Percentiles rank a stretch among this genome's conserved stretches.
Conservation (phyloP, 2,797 vertebrate species). For the Rhyacichthys aspro region DNA sequence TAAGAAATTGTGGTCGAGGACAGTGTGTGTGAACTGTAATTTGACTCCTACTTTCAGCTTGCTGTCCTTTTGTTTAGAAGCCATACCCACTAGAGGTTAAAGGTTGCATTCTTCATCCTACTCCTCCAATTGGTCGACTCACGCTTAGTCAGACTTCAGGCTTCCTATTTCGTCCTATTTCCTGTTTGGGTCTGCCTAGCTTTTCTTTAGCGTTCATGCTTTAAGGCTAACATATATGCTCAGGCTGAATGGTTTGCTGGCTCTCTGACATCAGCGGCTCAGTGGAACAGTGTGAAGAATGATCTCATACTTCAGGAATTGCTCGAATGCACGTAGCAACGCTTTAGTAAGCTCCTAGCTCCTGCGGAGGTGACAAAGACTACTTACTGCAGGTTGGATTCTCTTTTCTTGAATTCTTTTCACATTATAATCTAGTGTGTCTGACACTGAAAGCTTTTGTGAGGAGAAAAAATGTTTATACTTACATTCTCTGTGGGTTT, state of each 20-base stretch:
- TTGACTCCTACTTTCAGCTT: conserved; percentile 78
- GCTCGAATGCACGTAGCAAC: conserved; percentile 29
- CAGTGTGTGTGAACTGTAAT: conserved; percentile 59
- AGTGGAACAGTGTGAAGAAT: conserved; percentile 44
- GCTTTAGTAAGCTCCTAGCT: conserved; percentile 26
- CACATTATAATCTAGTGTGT: background rate
- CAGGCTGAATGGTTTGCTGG: conserved; percentile 9
- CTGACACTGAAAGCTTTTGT: background rate
- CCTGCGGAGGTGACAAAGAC: conserved; percentile 25
- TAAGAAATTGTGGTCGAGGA: background rate
- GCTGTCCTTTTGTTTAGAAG: conserved; percentile 52
- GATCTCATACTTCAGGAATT: conserved; percentile 49
- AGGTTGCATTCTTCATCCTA: conserved; percentile 57
- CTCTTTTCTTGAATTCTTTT: conserved; percentile 11
- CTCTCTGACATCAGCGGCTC: conserved; percentile 29
- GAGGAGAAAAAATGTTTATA: background rate
- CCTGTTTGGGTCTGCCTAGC: conserved; percentile 51
- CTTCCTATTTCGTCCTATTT: conserved; percentile 81
- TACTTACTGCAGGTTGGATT: conserved; percentile 50
- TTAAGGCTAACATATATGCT: conserved; percentile 47
- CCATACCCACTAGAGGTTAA: conserved; percentile 61
- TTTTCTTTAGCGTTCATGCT: conserved; percentile 67
- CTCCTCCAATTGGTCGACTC: conserved; percentile 66
- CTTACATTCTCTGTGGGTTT: background rate
- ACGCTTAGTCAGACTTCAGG: conserved; percentile 36